phyloP scores from a whole-genome alignment of 2,888 invertebrate genomes.

The Ametastegia equiseti region DNA sequence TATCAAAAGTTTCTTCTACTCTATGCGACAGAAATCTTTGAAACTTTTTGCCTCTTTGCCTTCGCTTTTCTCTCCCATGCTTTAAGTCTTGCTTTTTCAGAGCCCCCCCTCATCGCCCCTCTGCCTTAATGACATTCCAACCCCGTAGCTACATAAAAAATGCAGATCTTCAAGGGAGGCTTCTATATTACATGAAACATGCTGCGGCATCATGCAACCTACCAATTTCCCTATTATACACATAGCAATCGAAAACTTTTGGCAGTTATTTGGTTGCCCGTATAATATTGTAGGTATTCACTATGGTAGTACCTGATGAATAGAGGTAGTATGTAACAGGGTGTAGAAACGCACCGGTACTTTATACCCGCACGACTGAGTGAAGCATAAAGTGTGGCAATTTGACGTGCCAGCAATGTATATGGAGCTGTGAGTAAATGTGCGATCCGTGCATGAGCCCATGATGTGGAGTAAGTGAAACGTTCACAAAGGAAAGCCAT shows the following conservation, averaged over 20 bases:
- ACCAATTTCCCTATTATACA: neutral
- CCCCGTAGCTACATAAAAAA: neutral
- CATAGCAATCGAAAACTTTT: neutral
- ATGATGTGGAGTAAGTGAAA: neutral
- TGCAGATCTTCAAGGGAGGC: conserved; percentile 1
- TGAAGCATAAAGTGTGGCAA: neutral
- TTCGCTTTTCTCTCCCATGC: neutral
- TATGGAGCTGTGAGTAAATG: neutral
- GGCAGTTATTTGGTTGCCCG: too few relatives aligned
- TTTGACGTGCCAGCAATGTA: neutral
- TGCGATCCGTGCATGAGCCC: neutral
- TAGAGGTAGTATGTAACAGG: neutral
- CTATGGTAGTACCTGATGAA: neutral
- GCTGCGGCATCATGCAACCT: neutral
- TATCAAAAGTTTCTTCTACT: conserved; percentile 13
- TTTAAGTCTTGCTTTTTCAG: neutral
- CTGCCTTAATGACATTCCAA: conserved; percentile 4
- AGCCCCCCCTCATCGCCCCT: neutral
- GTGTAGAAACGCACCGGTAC: neutral
- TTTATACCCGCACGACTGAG: neutral
- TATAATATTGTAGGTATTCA: neutral
- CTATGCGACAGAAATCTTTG: neutral
- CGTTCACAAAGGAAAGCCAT: neutral
- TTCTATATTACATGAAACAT: neutral
- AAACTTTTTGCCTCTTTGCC: conserved; percentile 2